Percentiles rank a stretch among this genome's conserved stretches.
phyloP scores from a whole-genome alignment of 2,797 vertebrate species.

The Orientallactaga sibirica region DNA sequence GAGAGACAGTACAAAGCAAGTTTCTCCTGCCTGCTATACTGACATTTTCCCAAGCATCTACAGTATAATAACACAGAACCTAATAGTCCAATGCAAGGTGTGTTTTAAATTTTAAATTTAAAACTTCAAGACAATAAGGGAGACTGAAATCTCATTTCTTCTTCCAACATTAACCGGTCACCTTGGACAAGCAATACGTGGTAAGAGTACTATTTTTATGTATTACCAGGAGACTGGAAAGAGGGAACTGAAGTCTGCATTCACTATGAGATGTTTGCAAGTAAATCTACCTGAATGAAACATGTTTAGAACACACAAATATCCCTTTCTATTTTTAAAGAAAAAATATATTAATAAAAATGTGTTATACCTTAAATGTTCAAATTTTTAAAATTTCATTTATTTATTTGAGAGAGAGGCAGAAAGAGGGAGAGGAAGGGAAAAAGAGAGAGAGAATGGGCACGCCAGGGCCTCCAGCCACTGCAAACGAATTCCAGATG shows the following conservation, averaged over 20 bases:
- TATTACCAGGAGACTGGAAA: conserved; percentile 10
- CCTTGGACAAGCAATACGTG: background rate
- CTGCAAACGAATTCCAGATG: too few species aligned
- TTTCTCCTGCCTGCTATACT: background rate
- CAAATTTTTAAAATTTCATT: background rate
- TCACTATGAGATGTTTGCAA: conserved; percentile 30
- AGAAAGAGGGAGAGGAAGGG: too few species aligned
- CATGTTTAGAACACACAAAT: background rate
- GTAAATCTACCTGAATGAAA: conserved; percentile 37
- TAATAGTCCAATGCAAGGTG: background rate
- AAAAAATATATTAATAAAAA: background rate
- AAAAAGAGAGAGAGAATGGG: too few species aligned
- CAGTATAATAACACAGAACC: background rate
- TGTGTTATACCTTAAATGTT: background rate
- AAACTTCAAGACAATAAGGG: conserved; percentile 35
- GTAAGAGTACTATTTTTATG: background rate
- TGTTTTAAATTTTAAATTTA: background rate
- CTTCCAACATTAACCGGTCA: conserved; percentile 13
- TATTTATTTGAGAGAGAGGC: too few species aligned
- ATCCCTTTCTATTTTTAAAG: background rate
- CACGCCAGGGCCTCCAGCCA: too few species aligned
- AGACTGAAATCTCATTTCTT: conserved; percentile 8
- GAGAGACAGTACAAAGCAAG: background rate
- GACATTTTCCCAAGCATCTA: background rate
- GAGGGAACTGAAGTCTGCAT: background rate